These are phyloP conservation scores for Hippocampus mohnikei DNA, from an alignment of 2,113 vertebrate species.

Conservation along the genomic window DNA sequence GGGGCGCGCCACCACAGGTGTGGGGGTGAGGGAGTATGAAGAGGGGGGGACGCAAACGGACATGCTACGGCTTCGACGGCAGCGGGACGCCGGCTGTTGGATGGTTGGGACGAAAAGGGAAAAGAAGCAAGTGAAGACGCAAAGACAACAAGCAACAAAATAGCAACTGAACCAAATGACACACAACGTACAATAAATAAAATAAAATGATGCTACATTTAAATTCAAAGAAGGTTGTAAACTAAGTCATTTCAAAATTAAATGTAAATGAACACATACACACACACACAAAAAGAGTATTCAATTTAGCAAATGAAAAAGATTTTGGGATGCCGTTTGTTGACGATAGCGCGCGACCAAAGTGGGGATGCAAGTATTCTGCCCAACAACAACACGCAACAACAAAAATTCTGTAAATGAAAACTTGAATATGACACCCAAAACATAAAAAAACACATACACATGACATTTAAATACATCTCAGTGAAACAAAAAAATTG, in stretches of 20 bases:
- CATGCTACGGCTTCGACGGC: conserved; percentile 94
- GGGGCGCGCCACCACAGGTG: conserved; percentile 59
- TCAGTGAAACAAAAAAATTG: background rate
- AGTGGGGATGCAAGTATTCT: too few relatives aligned
- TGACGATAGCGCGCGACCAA: too few relatives aligned
- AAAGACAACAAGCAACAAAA: conserved; percentile 20
- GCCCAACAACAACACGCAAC: too few relatives aligned
- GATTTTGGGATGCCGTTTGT: too few relatives aligned
- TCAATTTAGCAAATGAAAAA: too few relatives aligned
- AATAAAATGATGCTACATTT: background rate
- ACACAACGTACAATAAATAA: background rate
- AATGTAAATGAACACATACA: background rate
- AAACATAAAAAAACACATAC: background rate
- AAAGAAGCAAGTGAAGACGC: conserved; percentile 37
- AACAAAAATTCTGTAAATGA: background rate
- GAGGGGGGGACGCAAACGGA: conserved; percentile 90
- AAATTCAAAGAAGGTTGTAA: background rate
- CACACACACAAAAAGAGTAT: background rate
- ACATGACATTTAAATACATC: background rate
- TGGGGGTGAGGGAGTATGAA: conserved; percentile 78
- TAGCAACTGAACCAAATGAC: conserved; percentile 2
- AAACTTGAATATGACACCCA: background rate
- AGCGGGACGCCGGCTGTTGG: conserved; percentile 66
- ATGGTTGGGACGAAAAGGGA: conserved; percentile 34
- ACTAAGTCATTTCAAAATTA: background rate